Evolutionary conservation across 2,888 invertebrate species (phyloP), one percentile per base, ranked within the genome.

Genomic region (Apotomis turbidana): DNA sequence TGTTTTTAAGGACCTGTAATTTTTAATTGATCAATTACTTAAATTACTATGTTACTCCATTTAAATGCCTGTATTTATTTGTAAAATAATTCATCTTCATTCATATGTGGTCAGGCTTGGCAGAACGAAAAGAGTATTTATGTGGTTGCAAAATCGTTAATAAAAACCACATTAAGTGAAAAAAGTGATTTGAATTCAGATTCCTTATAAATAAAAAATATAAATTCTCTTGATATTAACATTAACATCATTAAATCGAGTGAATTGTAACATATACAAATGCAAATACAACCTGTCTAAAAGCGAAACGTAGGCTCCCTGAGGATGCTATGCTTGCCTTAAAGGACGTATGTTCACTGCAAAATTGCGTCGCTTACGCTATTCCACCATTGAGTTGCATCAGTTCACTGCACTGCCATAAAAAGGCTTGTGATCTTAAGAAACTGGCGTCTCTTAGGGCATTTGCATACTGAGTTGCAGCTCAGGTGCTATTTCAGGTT

Each of bases 401-500:
- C 6, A 41, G 49, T 49, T 6, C 10, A 49, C 49, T 4, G 49
- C 49, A 49, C 41, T 41, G 5, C 6, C 41, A 41, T 41, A 41
- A 49, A 49, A 49, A 9, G 41, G 41, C 49, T 6, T 49, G 9
- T 9, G 49, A 9, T 49, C 49, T 8, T 49, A 49, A 10, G 9
- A 0, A 49, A 49, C 10, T 9, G 8, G 41, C 9, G 41, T 6
- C n/a, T 15, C 12, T 5, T 54, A 27, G 0, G 41, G 5, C 64
- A 3, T 44, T 44, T 54, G 15, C 3, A 54, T 5, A 4, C 4
- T 15, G n/a, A 5, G 10, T 3, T 15, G 27, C 3, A 36, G 57
- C 67, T 58, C 67, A 58, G 58, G 67, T 67, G 58, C 67, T 67
- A 67, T 67, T 67, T 67, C 57, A 58, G 58, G 58, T 58, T 10